Base-by-base conservation (phyloP, 2,888 invertebrate species). In the Andrena camellia region DNA sequence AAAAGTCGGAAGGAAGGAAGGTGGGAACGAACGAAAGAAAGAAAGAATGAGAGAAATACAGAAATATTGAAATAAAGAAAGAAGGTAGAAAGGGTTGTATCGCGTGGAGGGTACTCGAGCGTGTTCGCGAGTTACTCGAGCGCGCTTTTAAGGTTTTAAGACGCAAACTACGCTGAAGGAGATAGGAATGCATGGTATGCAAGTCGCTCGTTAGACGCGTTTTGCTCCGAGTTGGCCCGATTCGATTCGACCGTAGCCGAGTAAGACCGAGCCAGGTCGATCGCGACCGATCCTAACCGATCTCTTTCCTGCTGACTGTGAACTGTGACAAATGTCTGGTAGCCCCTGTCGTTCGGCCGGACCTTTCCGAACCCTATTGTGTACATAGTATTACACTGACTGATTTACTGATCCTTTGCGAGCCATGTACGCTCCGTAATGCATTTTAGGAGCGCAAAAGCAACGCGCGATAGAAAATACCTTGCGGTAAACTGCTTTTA, bases 111-210 rank as follows among this genome's bases (percentile, higher is more conserved):
- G 66, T 67, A 62, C 70, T 85, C 68, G 59, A 71, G 78, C 72
- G 81, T 81, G 42, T 69, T 82, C 50, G 57, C 50, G 57, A 81
- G 69, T 75, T 86, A 78, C 78, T 68, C 81, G 71, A 66, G 80
- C 74, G 86, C 86, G 73, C 81, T 84, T 87, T 83, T 87, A 85
- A 80, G 85, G 77, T 73, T 87, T 86, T 80, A 83, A 78, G 68
- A 85, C 62, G 23, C 57, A 77, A 83, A 73, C 52, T 63, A 33
- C 68, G 76, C 62, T 50, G 67, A 33, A 66, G 68, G 50, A 67
- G 84, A 78, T 66, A 69, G 80, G 87, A 87, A 86, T 85, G 87
- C 54, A 26, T 67, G 85, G 83, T 77, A 86, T 79, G 83, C 80
- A 70, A 78, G 48, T 84, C 63, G 68, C 64, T 78, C 73, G 75